Evolutionary conservation across 1,140 invertebrate species (phyloP), one percentile per base, ranked within the genome.

Genomic region (Eriocheir sinensis): DNA sequence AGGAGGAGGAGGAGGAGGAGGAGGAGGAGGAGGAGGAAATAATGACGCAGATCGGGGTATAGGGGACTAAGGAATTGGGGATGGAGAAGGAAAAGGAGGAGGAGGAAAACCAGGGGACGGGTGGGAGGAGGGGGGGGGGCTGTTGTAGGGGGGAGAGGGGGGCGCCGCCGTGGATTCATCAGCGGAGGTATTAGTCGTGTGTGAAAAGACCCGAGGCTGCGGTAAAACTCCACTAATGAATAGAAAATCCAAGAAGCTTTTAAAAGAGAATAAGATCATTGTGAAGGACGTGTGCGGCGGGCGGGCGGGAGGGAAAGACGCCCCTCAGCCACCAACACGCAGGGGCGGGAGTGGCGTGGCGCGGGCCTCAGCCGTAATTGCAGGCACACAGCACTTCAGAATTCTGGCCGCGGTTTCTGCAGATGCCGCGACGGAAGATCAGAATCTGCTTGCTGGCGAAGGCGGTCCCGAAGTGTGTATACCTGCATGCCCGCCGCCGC

Each of bases 261-360:
- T 89, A 53, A 53, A 89, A 53, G 41, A 89, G 88, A 89, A 89
- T 89, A 53, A 88, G 85, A 53, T 89, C 44, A 89, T 89, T 89
- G 88, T 48, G 53, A 89, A 53, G 88, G 53, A 21, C 21, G 44
- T 30, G 88, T n/a, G 40, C 32, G 34, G 0, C 21, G 60, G 2
- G 12, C 27, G 27, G 17, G 9, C 3, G 60, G 17, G 60, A 72
- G 27, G 60, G 60, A 72, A 72, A n/a, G 60, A 21, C 60, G 27
- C 21, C n/a, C 1, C n/a, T 72, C 4, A n/a, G 60, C 21, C 1
- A 21, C 21, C 17, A 2, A 3, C 3, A 4, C n/a, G 21, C 21
- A 72, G n/a, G 60, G 60, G 60, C 60, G 12, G 21, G 60, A 72
- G 60, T 72, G 4, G 4, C 60, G 1, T 72, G 60, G 12, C 12